phyloP scores from a whole-genome alignment of 2,113 vertebrate genomes.

The Muntiacus reevesi region DNA sequence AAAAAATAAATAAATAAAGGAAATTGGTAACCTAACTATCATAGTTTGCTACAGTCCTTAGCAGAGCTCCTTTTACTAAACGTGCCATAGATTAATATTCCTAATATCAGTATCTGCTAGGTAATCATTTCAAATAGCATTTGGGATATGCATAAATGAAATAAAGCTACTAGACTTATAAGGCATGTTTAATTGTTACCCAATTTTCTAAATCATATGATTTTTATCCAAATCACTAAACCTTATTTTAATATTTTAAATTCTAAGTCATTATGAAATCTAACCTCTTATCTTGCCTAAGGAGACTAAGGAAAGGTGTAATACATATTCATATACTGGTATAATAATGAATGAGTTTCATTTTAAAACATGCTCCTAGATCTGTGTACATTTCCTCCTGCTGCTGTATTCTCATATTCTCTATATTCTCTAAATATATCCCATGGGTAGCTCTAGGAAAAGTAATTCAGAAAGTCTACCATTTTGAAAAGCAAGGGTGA shows the following conservation, averaged over 20 bases:
- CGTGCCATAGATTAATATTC: not conserved
- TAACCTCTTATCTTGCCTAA: not conserved
- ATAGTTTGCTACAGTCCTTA: not conserved
- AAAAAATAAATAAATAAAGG: not conserved
- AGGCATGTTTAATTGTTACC: slow-evolving; percentile 5
- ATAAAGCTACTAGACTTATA: not conserved
- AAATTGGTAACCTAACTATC: not conserved
- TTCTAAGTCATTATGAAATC: not conserved
- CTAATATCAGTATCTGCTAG: not conserved
- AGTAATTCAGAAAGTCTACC: slow-evolving; percentile 35
- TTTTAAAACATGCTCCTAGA: slow-evolving; percentile 7
- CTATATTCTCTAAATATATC: not conserved
- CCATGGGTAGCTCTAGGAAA: not conserved
- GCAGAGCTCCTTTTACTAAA: not conserved
- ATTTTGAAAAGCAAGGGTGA: not conserved
- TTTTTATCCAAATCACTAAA: slow-evolving; percentile 1
- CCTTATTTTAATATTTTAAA: not conserved
- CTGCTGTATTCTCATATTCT: not conserved
- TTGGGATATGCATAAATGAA: not conserved
- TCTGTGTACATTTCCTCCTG: not conserved
- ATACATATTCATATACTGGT: not conserved
- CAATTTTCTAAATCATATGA: not conserved
- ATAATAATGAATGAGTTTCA: not conserved
- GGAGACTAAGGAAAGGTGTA: not conserved
- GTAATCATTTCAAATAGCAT: slow-evolving; percentile 5